A percentile compares a stretch with the other conserved stretches of the same genome.
Conservation (phyloP, 2,797 vertebrate species). For the Vultur gryphus region DNA sequence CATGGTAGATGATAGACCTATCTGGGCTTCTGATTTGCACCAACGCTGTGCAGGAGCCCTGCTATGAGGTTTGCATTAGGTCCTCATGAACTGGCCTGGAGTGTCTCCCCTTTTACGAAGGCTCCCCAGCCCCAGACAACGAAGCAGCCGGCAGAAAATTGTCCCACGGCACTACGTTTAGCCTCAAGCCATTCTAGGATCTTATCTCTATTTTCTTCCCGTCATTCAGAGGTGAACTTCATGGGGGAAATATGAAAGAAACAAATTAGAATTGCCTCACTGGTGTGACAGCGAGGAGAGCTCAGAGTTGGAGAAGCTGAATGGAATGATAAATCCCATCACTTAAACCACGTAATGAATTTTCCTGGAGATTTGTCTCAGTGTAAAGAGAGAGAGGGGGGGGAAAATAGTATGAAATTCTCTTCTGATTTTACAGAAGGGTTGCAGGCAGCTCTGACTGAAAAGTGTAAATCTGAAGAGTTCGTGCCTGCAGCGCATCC, state of each 20-base stretch:
- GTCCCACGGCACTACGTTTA: accelerated
- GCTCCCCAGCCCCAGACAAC: not conserved
- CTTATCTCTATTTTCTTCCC: not conserved
- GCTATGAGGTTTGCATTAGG: not conserved
- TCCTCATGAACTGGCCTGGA: not conserved
- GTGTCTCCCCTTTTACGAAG: accelerated
- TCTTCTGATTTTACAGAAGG: not conserved
- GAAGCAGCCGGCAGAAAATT: not conserved
- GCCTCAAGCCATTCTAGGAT: not conserved
- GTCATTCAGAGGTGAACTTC: not conserved
- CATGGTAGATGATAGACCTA: not conserved
- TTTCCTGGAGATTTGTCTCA: conserved; percentile 56
- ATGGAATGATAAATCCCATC: conserved; percentile 38
- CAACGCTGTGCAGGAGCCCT: accelerated
- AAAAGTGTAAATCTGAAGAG: conserved; percentile 16
- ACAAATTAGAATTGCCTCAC: conserved; percentile 17
- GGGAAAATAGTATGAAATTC: not conserved
- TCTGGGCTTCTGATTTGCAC: not conserved
- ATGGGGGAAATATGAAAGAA: conserved; percentile 35
- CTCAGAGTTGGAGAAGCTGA: not conserved
- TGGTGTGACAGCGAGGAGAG: not conserved
- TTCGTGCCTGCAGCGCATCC: not conserved
- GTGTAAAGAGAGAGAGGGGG: not conserved
- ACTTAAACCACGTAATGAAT: conserved; percentile 41
- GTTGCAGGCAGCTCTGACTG: not conserved